Percentiles rank a stretch among this genome's conserved stretches.
Evolutionary conservation across 2,797 vertebrate genomes (phyloP).

Genomic region (Macroramphosus scolopax): DNA sequence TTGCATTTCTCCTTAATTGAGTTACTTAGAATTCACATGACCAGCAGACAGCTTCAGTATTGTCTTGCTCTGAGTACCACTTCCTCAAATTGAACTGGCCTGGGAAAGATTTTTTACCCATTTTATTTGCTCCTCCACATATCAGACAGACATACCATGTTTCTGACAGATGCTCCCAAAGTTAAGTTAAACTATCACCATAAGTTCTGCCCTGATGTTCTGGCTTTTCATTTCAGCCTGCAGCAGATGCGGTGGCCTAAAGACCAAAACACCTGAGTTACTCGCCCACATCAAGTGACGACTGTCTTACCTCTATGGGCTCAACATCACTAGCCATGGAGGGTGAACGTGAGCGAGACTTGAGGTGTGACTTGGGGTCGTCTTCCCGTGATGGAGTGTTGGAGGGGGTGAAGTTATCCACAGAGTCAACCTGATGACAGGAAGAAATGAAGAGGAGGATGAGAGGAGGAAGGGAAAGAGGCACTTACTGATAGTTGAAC

Average conservation of each 20-base stretch:
- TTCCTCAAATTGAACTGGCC: conserved; percentile 7
- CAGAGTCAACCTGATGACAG: conserved; percentile 83
- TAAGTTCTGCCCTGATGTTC: background rate
- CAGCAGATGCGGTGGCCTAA: too few relatives aligned
- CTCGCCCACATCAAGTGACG: too few relatives aligned
- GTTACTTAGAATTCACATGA: conserved; percentile 21
- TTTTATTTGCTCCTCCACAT: conserved; percentile 8
- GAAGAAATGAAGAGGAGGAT: background rate
- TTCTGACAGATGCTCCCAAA: background rate
- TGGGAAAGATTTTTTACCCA: background rate
- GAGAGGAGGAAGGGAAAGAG: background rate
- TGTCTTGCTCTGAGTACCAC: conserved; percentile 5
- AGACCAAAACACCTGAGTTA: too few relatives aligned
- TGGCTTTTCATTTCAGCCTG: too few relatives aligned
- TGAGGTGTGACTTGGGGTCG: conserved; percentile 83
- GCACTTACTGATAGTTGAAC: background rate
- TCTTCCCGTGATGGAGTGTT: conserved; percentile 87
- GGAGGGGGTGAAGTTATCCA: conserved; percentile 89
- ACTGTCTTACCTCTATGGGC: conserved; percentile 80
- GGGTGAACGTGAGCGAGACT: conserved; percentile 87
- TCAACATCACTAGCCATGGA: conserved; percentile 90
- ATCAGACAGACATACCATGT: conserved; percentile 8
- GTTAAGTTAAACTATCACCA: too few relatives aligned
- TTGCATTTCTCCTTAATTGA: conserved; percentile 19
- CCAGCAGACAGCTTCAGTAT: conserved; percentile 5